A percentile compares a stretch with the other conserved stretches of the same genome.
Evolutionary conservation across 2,888 invertebrate genomes (phyloP).

Genomic region (Acrobasis consociella): DNA sequence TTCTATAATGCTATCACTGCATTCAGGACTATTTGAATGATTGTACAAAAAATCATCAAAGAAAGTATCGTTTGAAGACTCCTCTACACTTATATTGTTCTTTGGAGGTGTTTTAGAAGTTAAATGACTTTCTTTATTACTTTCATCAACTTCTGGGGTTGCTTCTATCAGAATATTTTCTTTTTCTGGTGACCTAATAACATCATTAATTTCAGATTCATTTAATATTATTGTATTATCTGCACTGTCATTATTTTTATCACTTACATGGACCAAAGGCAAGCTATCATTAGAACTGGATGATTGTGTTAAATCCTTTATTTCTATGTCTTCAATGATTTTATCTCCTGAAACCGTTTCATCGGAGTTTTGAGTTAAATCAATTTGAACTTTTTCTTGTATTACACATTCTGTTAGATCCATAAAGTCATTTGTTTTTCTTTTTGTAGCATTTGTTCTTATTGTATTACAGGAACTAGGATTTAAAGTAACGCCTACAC

Average conservation of each 20-base stretch:
- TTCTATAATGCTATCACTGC: slow-evolving; percentile 12
- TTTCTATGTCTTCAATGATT: slow-evolving; percentile 38
- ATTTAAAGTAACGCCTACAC: slow-evolving; percentile 39
- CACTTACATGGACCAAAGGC: slow-evolving; percentile 49
- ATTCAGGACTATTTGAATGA: slow-evolving; percentile 46
- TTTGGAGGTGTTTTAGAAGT: slow-evolving; percentile 32
- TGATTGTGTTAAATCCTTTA: slow-evolving; percentile 59
- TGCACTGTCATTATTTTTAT: slow-evolving; percentile 36
- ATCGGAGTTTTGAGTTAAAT: slow-evolving; percentile 46
- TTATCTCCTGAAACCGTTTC: slow-evolving; percentile 17
- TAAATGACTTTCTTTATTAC: slow-evolving; percentile 35
- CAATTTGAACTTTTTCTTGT: slow-evolving; percentile 32
- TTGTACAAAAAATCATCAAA: slow-evolving; percentile 53
- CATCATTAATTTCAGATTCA: slow-evolving; percentile 37
- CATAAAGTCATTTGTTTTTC: slow-evolving; percentile 33
- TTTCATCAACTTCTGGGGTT: slow-evolving; percentile 13
- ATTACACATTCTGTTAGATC: slow-evolving; percentile 27
- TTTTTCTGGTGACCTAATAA: neutral
- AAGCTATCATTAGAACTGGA: slow-evolving; percentile 55
- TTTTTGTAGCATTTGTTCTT: slow-evolving; percentile 5
- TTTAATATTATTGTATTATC: slow-evolving; percentile 53
- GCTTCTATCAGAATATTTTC: neutral
- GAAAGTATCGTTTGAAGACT: slow-evolving; percentile 38
- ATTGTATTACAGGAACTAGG: neutral
- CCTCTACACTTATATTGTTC: slow-evolving; percentile 17